Evolutionary conservation across 2,797 vertebrate genomes (phyloP), one percentile per base, ranked within the genome.

Genomic region (Sardinella longiceps): DNA sequence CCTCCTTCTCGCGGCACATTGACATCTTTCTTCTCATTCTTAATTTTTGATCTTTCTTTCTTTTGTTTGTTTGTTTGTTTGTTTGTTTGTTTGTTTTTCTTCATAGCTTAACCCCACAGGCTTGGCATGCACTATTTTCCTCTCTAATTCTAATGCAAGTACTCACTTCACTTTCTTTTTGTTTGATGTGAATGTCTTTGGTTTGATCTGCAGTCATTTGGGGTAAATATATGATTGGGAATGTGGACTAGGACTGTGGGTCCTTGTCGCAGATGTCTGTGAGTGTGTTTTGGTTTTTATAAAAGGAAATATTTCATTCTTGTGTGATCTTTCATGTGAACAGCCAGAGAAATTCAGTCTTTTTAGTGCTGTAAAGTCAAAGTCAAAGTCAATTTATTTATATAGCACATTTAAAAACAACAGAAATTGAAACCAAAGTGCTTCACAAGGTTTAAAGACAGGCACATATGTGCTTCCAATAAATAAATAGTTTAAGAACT

Each of bases 81-180:
- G 84, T 87, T 74, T 88, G 85, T 45, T 50, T 37, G 66, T 70
- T 70, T 18, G 66, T 90, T 90, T 82, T 86, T 48, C 45, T 82
- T 84, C 84, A 28, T 85, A 94, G 94, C 91, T 93, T 82, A 90
- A 93, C 85, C 92, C 93, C 81, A 94, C 92, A 87, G 91, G 91
- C 92, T 94, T 95, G 90, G 92, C 95, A 94, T 96, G 94, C 92
- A 94, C 94, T 43, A 92, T 95, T 93, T 94, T 91, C 90, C 93
- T 95, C 85, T 93, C 91, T 91, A 90, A 93, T 86, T 89, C 87
- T 87, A 92, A 95, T 94, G 94, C 95, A 96, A 96, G 95, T 96
- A 95, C 88, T 88, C 80, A 58, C 89, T 91, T 85, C 85, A 86
- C 70, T 87, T 84, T 46, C 80, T 80, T 80, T 84, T 48, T 51